Evolutionary conservation across 2,797 vertebrate genomes (phyloP).

Genomic region (Melanotaenia parkinsoni): DNA sequence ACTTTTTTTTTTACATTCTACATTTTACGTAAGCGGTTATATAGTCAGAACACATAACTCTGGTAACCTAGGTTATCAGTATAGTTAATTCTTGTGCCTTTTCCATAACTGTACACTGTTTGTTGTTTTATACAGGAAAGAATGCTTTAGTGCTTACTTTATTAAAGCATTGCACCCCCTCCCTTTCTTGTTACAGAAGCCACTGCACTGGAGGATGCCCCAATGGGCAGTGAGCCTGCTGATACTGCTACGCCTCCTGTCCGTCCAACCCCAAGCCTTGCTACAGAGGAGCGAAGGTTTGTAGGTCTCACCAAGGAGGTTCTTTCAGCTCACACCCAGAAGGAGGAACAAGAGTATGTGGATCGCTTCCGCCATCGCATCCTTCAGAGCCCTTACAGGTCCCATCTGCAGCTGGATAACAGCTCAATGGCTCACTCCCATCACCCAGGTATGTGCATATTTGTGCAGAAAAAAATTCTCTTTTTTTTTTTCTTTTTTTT

Average conservation of each 20-base stretch:
- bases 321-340: conserved; percentile 90
- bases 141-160: background rate
- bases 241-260: conserved; percentile 62
- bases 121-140: background rate
- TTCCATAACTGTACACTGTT: background rate
- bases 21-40: conserved; percentile 3
- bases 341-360: conserved; percentile 90
- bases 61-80: background rate
- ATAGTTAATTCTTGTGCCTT: background rate
- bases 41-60: background rate
- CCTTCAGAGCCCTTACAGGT: conserved; percentile 87
- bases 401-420: conserved; percentile 84
- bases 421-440: conserved; percentile 80
- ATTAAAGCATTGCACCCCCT: background rate
- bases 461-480: background rate
- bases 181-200: conserved; percentile 74
- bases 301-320: conserved; percentile 88
- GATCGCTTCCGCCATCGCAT: conserved; percentile 86
- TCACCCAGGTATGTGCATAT: conserved; percentile 80
- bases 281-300: conserved; percentile 78
- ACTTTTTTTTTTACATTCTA: conserved; percentile 7
- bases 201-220: conserved; percentile 83
- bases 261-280: conserved; percentile 56
- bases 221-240: conserved; percentile 80
- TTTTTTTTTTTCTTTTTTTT: background rate